Base-by-base conservation (phyloP, 2,113 vertebrate species). In the Alethe diademata region DNA sequence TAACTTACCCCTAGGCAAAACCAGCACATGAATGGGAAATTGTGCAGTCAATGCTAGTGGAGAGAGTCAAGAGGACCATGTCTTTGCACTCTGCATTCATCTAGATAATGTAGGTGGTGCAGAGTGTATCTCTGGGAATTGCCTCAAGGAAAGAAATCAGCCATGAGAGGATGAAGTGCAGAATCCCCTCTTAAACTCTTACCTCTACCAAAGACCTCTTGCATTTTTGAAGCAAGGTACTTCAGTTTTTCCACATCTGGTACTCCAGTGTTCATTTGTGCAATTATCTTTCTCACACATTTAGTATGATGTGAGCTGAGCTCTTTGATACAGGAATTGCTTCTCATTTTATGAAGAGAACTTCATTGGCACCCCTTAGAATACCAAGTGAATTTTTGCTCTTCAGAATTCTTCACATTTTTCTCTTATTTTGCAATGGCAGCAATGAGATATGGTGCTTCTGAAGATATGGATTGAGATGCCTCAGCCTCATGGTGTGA, bases 61-160 rank as follows among this genome's bases (percentile, higher is more conserved):
- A 33, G 25, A 38, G 31, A 80, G 33, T 40, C 16, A 28, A 0
- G 0, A 12, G 14, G 24, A 70, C 25, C 16, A 45, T 28, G 11
- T 43, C 48, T 85, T 50, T 33, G 12, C 43, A 74, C 60, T 42
- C 24, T 65, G 8, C 17, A 20, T 58, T 48, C 1, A 0, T 61
- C 19, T 35, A 25, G 45, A 31, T 8, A 40, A 22, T 18, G 7
- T 29, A 33, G n/a, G 13, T 14, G 25, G 8, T 67, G 12, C 19
- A 73, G 35, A 66, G 19, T 31, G 8, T 64, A 28, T 69, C 62
- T 45, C 28, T 69, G 60, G n/a, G n/a, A 76, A 45, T 31, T 85
- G 24, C n/a, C 36, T 56, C 19, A 60, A 43, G 40, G 22, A 19
- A 12, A 85, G 35, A 90, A 81, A 64, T 31, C 35, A 50, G 6